Evolutionary conservation across 2,797 vertebrate genomes (phyloP).

Genomic region (Lepilemur septentrionalis): DNA sequence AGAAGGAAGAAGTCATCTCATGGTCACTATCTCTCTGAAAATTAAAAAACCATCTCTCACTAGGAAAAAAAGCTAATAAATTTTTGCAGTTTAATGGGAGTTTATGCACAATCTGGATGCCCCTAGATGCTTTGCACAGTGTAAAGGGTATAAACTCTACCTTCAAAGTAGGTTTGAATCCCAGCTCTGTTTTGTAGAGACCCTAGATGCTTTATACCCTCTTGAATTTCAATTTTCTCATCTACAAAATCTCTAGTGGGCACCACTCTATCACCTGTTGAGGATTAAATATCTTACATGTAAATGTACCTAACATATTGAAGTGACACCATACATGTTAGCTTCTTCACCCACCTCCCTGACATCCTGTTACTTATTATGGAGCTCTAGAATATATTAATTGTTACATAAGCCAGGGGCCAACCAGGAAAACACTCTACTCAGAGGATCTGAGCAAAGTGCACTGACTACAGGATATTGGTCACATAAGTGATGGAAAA

Average conservation of each 20-base stretch:
- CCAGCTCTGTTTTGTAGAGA: not conserved
- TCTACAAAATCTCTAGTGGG: not conserved
- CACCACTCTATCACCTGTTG: not conserved
- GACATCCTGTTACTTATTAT: not conserved
- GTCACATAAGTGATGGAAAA: not conserved
- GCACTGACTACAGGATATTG: not conserved
- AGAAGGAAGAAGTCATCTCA: not conserved
- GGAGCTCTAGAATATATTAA: not conserved
- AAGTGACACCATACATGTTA: not conserved
- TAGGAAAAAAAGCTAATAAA: not conserved
- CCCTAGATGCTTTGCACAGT: not conserved
- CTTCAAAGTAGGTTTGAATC: not conserved
- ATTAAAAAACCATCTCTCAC: not conserved
- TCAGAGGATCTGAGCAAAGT: not conserved
- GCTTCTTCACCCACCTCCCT: not conserved
- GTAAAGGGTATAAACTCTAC: not conserved
- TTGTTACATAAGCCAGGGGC: not conserved
- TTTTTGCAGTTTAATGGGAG: not conserved
- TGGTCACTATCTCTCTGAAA: not conserved
- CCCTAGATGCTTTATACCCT: not conserved
- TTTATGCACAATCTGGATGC: not conserved
- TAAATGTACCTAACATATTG: not conserved
- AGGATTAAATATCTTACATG: not conserved
- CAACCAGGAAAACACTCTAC: not conserved
- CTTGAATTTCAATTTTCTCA: not conserved